Conservation (phyloP, 2,113 vertebrate species). For the Chamaea fasciata region DNA sequence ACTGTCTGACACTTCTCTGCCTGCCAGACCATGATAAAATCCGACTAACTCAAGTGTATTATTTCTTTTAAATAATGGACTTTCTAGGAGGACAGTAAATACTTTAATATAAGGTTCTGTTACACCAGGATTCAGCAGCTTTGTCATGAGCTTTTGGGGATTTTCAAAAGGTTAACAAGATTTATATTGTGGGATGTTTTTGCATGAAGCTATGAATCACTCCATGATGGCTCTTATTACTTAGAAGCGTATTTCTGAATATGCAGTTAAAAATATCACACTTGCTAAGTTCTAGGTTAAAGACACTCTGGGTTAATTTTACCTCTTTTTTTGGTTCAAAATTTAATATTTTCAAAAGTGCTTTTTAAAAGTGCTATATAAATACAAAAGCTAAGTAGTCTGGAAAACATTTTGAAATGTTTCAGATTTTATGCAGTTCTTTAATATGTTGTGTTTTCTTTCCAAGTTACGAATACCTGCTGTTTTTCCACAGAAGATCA, state of each 20-base stretch:
- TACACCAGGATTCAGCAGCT: conserved; percentile 14
- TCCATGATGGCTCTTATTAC: conserved; percentile 54
- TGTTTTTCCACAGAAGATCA: neutral
- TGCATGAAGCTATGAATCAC: conserved; percentile 63
- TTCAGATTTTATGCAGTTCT: neutral
- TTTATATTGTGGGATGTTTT: conserved; percentile 65
- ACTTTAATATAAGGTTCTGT: conserved; percentile 31
- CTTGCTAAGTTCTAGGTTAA: neutral
- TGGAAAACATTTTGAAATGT: neutral
- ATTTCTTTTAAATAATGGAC: neutral
- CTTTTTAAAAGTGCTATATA: neutral
- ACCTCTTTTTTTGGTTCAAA: neutral
- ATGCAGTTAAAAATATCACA: conserved; percentile 51
- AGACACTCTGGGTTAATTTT: conserved; percentile 15
- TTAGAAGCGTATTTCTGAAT: conserved; percentile 35
- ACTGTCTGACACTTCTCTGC: neutral
- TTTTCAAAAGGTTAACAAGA: conserved; percentile 66
- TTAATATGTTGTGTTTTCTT: neutral
- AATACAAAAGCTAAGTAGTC: neutral
- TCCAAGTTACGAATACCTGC: neutral
- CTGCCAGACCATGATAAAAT: conserved; percentile 10
- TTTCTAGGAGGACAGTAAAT: conserved; percentile 4
- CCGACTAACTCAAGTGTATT: neutral
- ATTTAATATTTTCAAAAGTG: neutral
- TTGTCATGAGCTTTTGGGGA: conserved; percentile 56